Evolutionary conservation across 1,140 invertebrate species (phyloP), one percentile per base, ranked within the genome.

Genomic region (Diachasma alloeum): DNA sequence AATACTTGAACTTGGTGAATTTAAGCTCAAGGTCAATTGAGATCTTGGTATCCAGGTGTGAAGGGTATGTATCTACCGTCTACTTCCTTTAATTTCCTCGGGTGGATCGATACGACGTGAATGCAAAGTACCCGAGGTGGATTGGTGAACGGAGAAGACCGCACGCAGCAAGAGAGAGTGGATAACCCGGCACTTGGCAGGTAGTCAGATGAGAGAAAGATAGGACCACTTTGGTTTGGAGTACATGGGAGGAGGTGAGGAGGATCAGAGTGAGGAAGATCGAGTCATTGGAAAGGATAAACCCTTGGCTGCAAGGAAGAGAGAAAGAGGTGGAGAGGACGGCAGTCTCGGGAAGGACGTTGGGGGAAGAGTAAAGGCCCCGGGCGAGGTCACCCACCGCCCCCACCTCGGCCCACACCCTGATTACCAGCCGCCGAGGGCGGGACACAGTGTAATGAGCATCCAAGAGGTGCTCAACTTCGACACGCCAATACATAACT

Each of bases 301-400:
- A 74, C 11, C 22, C 63, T 67, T 68, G 72, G 76, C 71, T 31
- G 24, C 11, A 72, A 56, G 17, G 46, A 17, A 15, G 73, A 74
- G 53, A 69, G 72, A 66, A 56, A 74, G 68, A 80, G 48, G 77
- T 24, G 76, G 76, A 37, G 22, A 11, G 19, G 71, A 31, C 36
- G 71, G 63, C 39, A 26, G 78, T 78, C 66, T 67, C 26, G 44
- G 70, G 70, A 79, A 81, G 72, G 77, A 69, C 78, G 74, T 76
- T 78, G 75, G 80, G 78, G 81, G 77, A 80, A 84, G 80, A 83
- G 85, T 78, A 84, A 82, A 86, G 85, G 87, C 87, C 83, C 83
- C 83, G 83, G 87, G 88, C 88, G 88, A 89, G 88, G 87, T 89
- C 88, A 87, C 84, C 87, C 81, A 85, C 84, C 87, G 84, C 87